Evolutionary conservation across 2,797 vertebrate genomes (phyloP).

Genomic region (Myotis daubentonii): DNA sequence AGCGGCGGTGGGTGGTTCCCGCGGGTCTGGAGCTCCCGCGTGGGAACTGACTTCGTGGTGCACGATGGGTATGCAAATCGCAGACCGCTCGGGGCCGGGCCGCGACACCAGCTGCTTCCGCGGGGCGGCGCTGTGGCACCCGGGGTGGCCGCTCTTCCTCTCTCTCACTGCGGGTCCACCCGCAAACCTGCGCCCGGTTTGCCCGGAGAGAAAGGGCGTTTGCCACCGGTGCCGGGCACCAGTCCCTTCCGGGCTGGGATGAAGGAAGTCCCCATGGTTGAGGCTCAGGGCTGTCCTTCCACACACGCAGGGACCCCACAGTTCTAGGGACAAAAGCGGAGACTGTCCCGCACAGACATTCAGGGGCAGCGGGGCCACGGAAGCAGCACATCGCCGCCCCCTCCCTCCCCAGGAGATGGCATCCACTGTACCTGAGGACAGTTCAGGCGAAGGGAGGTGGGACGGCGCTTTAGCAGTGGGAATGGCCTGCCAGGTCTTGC

Average conservation of each 20-base stretch:
- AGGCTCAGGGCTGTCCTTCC: background rate
- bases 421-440: background rate
- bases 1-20: background rate
- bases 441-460: background rate
- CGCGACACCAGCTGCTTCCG: rapidly evolving
- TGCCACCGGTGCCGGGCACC: background rate
- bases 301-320: background rate
- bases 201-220: rapidly evolving
- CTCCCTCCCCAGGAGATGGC: background rate
- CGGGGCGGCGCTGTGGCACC: background rate
- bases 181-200: rapidly evolving
- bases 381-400: background rate
- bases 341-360: background rate
- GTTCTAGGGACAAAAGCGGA: background rate
- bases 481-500: background rate
- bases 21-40: background rate
- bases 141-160: rapidly evolving
- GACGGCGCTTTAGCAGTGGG: background rate
- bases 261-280: background rate
- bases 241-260: background rate
- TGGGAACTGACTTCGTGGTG: background rate
- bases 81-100: rapidly evolving
- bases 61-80: constrained; percentile 70
- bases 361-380: background rate
- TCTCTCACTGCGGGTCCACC: rapidly evolving